Evolutionary conservation across 1,140 invertebrate species (phyloP).

Genomic region (Pseudomyrmex gracilis): DNA sequence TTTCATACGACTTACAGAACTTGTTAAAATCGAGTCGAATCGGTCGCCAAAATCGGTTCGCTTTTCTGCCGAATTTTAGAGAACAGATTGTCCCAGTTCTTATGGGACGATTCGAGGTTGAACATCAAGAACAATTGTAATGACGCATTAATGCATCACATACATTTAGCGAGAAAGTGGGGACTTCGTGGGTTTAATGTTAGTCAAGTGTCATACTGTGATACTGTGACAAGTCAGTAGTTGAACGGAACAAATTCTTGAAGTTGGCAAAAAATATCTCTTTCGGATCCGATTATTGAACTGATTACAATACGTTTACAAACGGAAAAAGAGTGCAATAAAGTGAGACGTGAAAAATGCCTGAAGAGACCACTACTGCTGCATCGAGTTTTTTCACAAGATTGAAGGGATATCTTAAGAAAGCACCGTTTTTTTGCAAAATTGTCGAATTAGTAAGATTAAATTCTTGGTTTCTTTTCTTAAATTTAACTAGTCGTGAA

Average conservation of each 20-base stretch:
- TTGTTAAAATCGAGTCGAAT: too few species aligned
- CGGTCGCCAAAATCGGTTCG: too few species aligned
- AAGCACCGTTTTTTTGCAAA: slow-evolving; percentile 74
- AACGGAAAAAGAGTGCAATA: slow-evolving; percentile 4
- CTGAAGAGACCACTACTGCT: slow-evolving; percentile 40
- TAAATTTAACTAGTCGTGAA: too few species aligned
- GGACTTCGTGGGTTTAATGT: slow-evolving; percentile 58
- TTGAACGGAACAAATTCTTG: slow-evolving; percentile 32
- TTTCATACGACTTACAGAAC: too few species aligned
- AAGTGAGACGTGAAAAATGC: slow-evolving; percentile 60
- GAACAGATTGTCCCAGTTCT: slow-evolving; percentile 24
- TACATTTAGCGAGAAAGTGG: slow-evolving; percentile 63
- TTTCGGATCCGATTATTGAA: background rate
- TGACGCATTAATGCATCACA: slow-evolving; percentile 48
- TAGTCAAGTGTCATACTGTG: slow-evolving; percentile 46
- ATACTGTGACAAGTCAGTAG: slow-evolving; percentile 36
- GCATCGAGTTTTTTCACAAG: slow-evolving; percentile 30
- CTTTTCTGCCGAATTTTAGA: background rate
- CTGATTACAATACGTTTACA: background rate
- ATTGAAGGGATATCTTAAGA: slow-evolving; percentile 64
- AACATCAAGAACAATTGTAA: slow-evolving; percentile 59
- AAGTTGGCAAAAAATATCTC: slow-evolving; percentile 34
- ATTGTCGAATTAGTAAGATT: slow-evolving; percentile 72
- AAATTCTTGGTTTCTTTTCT: background rate
- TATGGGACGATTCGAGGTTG: slow-evolving; percentile 39